Percentiles rank a stretch among this genome's conserved stretches.
Conservation (phyloP, 2,888 invertebrate species). For the Apotomis turbidana region DNA sequence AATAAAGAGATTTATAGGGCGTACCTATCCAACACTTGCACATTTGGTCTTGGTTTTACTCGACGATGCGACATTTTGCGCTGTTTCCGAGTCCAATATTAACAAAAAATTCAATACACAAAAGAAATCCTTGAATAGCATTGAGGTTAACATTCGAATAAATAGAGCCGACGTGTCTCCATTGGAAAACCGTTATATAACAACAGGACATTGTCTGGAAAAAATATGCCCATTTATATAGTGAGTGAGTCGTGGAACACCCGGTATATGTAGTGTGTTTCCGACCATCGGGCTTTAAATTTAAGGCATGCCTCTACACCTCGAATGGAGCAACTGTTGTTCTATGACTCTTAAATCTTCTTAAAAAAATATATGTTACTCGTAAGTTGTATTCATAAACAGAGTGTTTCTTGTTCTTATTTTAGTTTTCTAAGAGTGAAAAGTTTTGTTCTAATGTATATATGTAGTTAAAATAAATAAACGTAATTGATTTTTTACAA, state of each 20-base stretch:
- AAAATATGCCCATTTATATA: slow-evolving; percentile 17
- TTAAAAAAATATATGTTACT: too few relatives aligned
- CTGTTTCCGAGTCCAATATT: neutral
- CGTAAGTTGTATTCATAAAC: too few relatives aligned
- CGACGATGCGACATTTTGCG: neutral
- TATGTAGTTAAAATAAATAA: too few relatives aligned
- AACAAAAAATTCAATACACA: slow-evolving; percentile 2
- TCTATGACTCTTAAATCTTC: too few relatives aligned
- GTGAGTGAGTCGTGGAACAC: neutral
- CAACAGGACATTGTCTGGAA: slow-evolving; percentile 13
- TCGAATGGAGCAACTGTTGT: too few relatives aligned
- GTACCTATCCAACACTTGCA: slow-evolving; percentile 2
- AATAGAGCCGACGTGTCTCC: slow-evolving; percentile 26
- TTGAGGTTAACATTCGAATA: slow-evolving; percentile 15
- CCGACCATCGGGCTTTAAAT: neutral
- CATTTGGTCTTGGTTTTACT: neutral
- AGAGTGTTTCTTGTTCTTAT: too few relatives aligned
- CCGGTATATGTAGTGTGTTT: too few relatives aligned
- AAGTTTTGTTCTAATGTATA: too few relatives aligned
- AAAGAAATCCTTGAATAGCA: slow-evolving; percentile 6
- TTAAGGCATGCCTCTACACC: too few relatives aligned
- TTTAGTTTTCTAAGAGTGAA: too few relatives aligned
- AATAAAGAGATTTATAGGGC: slow-evolving; percentile 10
- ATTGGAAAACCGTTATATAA: slow-evolving; percentile 9
- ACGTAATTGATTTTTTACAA: too few relatives aligned